Percentiles rank a stretch among this genome's conserved stretches.
Evolutionary conservation across 2,797 vertebrate genomes (phyloP).

Genomic region (Anguilla megastoma): DNA sequence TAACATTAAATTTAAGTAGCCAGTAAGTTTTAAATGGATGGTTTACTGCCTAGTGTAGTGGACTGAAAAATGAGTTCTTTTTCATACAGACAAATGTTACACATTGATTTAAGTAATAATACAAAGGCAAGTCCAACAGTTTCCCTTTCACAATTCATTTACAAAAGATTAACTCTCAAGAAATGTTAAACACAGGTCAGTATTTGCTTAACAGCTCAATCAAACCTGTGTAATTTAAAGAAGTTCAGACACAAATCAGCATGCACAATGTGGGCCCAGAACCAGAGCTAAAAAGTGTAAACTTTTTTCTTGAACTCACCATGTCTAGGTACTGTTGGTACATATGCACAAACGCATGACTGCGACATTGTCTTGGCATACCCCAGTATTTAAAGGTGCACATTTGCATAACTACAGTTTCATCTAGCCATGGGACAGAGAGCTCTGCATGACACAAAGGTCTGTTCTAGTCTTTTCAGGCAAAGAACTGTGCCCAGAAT

Average conservation of each 20-base stretch:
- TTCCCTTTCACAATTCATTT: background rate
- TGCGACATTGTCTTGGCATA: background rate
- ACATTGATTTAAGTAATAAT: background rate
- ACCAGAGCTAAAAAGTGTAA: background rate
- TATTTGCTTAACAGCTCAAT: background rate
- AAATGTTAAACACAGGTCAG: background rate
- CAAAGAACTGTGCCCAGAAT: background rate
- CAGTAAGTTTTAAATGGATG: background rate
- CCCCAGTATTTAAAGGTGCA: background rate
- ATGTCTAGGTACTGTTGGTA: background rate
- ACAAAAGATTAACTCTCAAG: background rate
- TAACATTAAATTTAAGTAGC: background rate
- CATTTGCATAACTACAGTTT: conserved; percentile 1
- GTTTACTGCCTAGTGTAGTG: background rate
- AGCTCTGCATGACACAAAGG: background rate
- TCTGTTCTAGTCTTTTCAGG: background rate
- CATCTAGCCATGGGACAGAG: background rate
- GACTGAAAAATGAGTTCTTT: background rate
- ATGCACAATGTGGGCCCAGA: background rate
- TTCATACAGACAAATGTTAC: background rate
- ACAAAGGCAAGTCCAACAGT: background rate
- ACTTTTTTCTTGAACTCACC: background rate
- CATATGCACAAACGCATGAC: background rate
- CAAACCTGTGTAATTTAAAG: background rate
- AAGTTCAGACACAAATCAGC: background rate